phyloP scores from a whole-genome alignment of 2,888 invertebrate species.

The Tyria jacobaeae region DNA sequence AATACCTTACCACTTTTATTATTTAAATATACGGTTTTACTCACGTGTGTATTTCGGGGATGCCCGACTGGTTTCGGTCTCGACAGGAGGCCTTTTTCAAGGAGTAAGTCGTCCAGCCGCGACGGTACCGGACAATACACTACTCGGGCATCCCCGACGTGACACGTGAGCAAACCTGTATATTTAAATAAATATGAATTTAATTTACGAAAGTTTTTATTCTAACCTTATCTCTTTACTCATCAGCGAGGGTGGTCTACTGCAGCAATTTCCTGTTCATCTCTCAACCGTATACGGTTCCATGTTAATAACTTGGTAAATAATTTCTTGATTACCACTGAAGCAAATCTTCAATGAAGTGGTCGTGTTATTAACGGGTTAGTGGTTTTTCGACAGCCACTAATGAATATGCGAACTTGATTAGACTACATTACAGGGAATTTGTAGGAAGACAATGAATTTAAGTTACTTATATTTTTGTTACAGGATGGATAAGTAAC shows the following conservation, averaged over 20 bases:
- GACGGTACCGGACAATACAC: too few species aligned
- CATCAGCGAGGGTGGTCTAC: background rate
- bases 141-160: too few species aligned
- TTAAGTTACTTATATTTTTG: background rate
- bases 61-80: too few species aligned
- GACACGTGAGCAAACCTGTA: too few species aligned
- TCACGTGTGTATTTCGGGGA: too few species aligned
- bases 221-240: background rate
- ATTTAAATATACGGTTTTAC: too few species aligned
- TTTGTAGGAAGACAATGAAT: slow-evolving; percentile 1
- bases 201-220: too few species aligned
- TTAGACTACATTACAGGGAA: slow-evolving; percentile 38
- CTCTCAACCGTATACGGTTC: slow-evolving; percentile 21
- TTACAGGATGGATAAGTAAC: too few species aligned
- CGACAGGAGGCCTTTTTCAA: too few species aligned
- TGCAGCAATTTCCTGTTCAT: slow-evolving; percentile 23
- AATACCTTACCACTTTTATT: too few species aligned
- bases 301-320: slow-evolving; percentile 29
- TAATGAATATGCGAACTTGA: slow-evolving; percentile 50
- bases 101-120: too few species aligned
- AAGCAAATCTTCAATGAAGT: slow-evolving; percentile 44
- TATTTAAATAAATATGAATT: too few species aligned
- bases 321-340: slow-evolving; percentile 46
- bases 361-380: slow-evolving; percentile 45
- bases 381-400: slow-evolving; percentile 48